Conservation (phyloP, 2,888 invertebrate species). For the Folsomia manolachei region DNA sequence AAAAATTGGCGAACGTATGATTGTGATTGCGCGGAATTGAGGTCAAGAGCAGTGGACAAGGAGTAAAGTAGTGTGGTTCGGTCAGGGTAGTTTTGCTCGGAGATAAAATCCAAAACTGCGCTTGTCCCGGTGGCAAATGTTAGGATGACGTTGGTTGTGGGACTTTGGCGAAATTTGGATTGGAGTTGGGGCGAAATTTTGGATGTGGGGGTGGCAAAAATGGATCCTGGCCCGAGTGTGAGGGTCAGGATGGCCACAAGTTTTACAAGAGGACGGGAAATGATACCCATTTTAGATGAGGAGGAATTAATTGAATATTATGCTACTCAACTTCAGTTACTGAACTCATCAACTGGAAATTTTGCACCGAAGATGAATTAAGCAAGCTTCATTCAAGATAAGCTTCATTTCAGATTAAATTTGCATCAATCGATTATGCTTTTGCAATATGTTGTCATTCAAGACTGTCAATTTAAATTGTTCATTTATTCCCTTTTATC, state of each 20-base stretch:
- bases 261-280: too few relatives aligned
- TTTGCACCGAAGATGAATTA: too few relatives aligned
- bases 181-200: background rate
- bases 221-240: background rate
- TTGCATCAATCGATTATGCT: too few relatives aligned
- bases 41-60: background rate
- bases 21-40: constrained; percentile 16
- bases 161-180: background rate
- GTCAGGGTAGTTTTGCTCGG: background rate
- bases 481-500: too few relatives aligned
- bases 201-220: background rate
- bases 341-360: too few relatives aligned
- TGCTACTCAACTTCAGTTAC: too few relatives aligned
- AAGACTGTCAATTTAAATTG: too few relatives aligned
- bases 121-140: background rate
- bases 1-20: constrained; percentile 5
- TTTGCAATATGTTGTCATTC: too few relatives aligned
- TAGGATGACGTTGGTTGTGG: background rate
- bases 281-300: too few relatives aligned
- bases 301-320: too few relatives aligned
- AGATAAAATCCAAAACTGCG: background rate
- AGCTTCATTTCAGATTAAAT: too few relatives aligned
- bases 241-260: background rate
- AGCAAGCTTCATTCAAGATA: too few relatives aligned
- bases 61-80: background rate